Percentiles rank a stretch among this genome's conserved stretches.
phyloP scores from a whole-genome alignment of 2,888 invertebrate genomes.

The Drosophila parthenogenetica region DNA sequence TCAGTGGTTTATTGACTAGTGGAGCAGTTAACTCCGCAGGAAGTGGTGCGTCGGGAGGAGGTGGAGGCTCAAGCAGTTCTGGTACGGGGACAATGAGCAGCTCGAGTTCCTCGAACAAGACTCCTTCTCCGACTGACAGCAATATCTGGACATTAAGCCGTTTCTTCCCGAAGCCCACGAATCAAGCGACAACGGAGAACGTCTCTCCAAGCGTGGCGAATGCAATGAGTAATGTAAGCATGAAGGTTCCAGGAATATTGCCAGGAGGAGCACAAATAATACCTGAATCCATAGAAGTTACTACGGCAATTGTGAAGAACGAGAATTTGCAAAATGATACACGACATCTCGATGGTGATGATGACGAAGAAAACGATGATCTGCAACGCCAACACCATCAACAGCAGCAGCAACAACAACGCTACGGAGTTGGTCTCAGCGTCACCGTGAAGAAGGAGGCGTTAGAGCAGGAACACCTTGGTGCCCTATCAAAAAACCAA shows the following conservation, averaged over 20 bases:
- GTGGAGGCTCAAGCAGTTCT: constrained; percentile 47
- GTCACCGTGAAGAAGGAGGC: constrained; percentile 83
- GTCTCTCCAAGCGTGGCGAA: constrained; percentile 72
- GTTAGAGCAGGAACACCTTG: constrained; percentile 47
- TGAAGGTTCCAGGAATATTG: constrained; percentile 79
- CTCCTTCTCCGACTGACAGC: constrained; percentile 82
- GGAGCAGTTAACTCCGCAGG: constrained; percentile 11
- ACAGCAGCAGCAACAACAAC: constrained; percentile 57
- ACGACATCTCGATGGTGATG: constrained; percentile 55
- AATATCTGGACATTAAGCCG: constrained; percentile 82
- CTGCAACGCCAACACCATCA: constrained; percentile 32
- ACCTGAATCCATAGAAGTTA: constrained; percentile 80
- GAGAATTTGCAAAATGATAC: constrained; percentile 71
- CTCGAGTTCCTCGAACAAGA: constrained; percentile 80
- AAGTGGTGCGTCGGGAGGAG: background rate
- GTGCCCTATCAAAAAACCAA: constrained; percentile 79
- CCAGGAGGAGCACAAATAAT: constrained; percentile 83
- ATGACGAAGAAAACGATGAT: constrained; percentile 61
- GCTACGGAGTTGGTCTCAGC: constrained; percentile 67
- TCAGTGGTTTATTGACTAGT: constrained; percentile 67
- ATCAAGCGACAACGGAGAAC: constrained; percentile 68
- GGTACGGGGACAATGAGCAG: constrained; percentile 63
- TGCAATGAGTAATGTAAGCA: constrained; percentile 73
- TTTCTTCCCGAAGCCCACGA: constrained; percentile 79
- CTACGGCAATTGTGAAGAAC: constrained; percentile 82